Evolutionary conservation across 2,888 invertebrate genomes (phyloP).

Genomic region (Tetragonisca angustula): DNA sequence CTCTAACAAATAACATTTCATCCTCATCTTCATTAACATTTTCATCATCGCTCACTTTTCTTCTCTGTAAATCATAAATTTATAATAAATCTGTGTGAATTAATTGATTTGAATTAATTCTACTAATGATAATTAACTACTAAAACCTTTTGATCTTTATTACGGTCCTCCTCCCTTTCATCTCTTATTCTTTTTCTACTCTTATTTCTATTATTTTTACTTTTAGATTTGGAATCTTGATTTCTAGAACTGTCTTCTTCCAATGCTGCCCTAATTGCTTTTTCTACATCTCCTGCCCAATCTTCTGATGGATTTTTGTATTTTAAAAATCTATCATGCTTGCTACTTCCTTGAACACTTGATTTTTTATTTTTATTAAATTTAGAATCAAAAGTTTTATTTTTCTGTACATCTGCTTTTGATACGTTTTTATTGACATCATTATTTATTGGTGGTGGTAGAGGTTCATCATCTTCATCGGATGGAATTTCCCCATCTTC

Average conservation of each 20-base stretch:
- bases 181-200: conserved; percentile 79
- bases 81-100: not conserved
- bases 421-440: conserved; percentile 84
- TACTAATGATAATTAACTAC: conserved; percentile 11
- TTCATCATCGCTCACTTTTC: conserved; percentile 83
- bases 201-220: conserved; percentile 77
- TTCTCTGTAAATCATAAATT: conserved; percentile 83
- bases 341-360: conserved; percentile 68
- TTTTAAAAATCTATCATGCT: conserved; percentile 84
- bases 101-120: not conserved
- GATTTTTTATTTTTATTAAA: conserved; percentile 78
- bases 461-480: conserved; percentile 86
- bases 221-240: conserved; percentile 76
- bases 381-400: conserved; percentile 79
- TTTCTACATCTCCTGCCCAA: conserved; percentile 92
- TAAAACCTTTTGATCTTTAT: conserved; percentile 81
- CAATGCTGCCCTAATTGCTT: conserved; percentile 90
- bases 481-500: conserved; percentile 95
- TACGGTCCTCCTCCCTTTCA: conserved; percentile 85
- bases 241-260: conserved; percentile 86
- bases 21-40: conserved; percentile 88
- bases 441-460: conserved; percentile 62
- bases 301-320: conserved; percentile 87
- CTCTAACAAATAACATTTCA: conserved; percentile 92
- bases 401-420: conserved; percentile 80